Evolutionary conservation across 1,140 invertebrate species (phyloP).

Genomic region (Neotoxoptera formosana): DNA sequence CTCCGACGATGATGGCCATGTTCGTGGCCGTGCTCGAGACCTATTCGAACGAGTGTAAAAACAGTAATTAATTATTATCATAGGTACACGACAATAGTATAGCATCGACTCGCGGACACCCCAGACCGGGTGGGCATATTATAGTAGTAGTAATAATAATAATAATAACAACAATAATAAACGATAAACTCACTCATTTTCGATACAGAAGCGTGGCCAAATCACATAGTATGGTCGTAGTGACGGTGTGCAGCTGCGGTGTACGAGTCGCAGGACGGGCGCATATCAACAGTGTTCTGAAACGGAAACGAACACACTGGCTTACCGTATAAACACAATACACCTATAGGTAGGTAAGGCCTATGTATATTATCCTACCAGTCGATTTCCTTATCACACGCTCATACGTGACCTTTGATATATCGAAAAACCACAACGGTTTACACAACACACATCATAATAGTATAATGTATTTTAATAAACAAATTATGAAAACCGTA

Average conservation of each 20-base stretch:
- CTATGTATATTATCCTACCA: neutral
- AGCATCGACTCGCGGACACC: neutral
- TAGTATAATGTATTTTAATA: neutral
- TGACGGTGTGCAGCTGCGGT: neutral
- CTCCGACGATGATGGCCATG: neutral
- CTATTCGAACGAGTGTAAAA: neutral
- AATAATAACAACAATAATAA: too few species aligned
- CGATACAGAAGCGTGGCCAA: neutral
- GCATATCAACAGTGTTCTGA: neutral
- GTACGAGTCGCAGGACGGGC: neutral
- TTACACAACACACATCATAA: neutral
- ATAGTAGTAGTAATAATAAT: neutral
- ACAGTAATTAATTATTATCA: too few species aligned
- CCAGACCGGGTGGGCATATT: neutral
- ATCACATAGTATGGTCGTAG: neutral
- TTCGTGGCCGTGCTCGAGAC: neutral
- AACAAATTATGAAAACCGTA: neutral
- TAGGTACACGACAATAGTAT: neutral
- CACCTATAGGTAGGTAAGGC: too few species aligned
- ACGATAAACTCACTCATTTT: conserved; percentile 16
- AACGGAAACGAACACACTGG: neutral
- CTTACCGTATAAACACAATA: neutral
- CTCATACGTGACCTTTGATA: conserved; percentile 28
- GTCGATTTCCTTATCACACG: neutral
- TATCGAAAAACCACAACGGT: neutral